A percentile compares a stretch with the other conserved stretches of the same genome.
These are phyloP conservation scores for Lepidotrigona ventralis DNA, from an alignment of 1,140 invertebrate genomes.

Conservation along the genomic window DNA sequence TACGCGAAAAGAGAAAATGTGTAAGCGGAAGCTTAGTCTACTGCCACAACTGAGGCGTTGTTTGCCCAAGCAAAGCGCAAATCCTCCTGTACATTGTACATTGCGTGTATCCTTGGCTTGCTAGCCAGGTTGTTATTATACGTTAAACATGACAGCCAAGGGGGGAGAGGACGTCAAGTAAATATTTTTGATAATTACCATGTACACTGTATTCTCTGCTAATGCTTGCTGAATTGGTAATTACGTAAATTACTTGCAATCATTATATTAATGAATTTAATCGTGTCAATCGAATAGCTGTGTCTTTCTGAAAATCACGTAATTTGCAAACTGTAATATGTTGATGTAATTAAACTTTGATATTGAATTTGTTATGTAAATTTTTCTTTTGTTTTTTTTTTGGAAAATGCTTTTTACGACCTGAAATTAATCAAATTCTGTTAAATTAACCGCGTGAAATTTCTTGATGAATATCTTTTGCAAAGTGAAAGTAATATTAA, in stretches of 20 bases:
- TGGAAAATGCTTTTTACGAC: no score
- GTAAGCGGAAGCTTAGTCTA: slow-evolving; percentile 20
- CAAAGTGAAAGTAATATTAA: no score
- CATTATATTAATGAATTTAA: not conserved
- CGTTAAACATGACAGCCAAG: not conserved
- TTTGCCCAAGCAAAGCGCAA: not conserved
- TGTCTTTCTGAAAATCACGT: not conserved
- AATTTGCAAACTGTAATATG: not conserved
- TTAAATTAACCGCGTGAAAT: not conserved
- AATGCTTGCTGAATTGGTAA: not conserved
- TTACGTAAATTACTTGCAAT: not conserved
- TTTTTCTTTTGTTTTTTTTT: no score
- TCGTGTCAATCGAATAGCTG: not conserved
- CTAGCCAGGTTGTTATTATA: not conserved
- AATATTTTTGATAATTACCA: not conserved
- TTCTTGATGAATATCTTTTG: no score
- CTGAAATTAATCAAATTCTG: not conserved
- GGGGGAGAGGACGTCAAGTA: no score
- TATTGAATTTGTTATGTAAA: no score
- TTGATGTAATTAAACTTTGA: not conserved
- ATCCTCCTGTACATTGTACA: not conserved
- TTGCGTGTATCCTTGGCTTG: no score
- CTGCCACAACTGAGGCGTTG: not conserved
- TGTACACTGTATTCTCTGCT: accelerated
- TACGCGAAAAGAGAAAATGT: slow-evolving; percentile 14